phyloP scores from a whole-genome alignment of 2,888 invertebrate genomes.

The Cephonodes hylas region DNA sequence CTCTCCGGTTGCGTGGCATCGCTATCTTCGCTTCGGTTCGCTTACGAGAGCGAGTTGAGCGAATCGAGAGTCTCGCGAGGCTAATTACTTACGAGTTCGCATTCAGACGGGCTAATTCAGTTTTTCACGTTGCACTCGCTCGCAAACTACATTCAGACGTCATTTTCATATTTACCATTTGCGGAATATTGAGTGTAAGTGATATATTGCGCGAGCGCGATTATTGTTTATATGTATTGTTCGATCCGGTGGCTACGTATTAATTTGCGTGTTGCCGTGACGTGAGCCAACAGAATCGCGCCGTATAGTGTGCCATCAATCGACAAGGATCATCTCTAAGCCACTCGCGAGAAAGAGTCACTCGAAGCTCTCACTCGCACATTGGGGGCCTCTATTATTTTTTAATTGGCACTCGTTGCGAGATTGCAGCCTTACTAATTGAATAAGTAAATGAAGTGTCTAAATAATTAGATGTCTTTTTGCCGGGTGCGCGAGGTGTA shows the following conservation, averaged over 20 bases:
- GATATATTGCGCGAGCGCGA: conserved; percentile 23
- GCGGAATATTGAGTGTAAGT: conserved; percentile 4
- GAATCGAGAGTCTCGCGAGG: conserved; percentile 77
- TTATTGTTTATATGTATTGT: conserved; percentile 22
- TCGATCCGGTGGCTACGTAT: conserved; percentile 1
- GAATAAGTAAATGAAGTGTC: conserved; percentile 77
- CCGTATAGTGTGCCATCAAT: conserved; percentile 19
- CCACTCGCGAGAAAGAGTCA: conserved; percentile 24
- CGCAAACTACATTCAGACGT: conserved; percentile 51
- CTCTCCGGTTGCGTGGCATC: conserved; percentile 66
- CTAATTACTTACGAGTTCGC: conserved; percentile 80
- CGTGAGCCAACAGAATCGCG: background rate
- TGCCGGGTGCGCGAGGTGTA: conserved; percentile 45
- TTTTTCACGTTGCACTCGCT: conserved; percentile 69
- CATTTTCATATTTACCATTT: conserved; percentile 27
- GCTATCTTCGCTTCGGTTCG: conserved; percentile 75
- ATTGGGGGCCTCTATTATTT: conserved; percentile 68
- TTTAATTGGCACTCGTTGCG: conserved; percentile 76
- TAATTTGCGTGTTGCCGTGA: background rate
- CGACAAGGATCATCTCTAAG: conserved; percentile 36
- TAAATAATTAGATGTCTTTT: conserved; percentile 76
- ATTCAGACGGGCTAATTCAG: conserved; percentile 76
- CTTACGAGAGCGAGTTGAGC: conserved; percentile 68
- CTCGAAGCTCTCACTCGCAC: conserved; percentile 54
- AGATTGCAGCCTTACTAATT: conserved; percentile 73